phyloP scores from a whole-genome alignment of 1,140 invertebrate genomes.

The Chrysopa pallens region DNA sequence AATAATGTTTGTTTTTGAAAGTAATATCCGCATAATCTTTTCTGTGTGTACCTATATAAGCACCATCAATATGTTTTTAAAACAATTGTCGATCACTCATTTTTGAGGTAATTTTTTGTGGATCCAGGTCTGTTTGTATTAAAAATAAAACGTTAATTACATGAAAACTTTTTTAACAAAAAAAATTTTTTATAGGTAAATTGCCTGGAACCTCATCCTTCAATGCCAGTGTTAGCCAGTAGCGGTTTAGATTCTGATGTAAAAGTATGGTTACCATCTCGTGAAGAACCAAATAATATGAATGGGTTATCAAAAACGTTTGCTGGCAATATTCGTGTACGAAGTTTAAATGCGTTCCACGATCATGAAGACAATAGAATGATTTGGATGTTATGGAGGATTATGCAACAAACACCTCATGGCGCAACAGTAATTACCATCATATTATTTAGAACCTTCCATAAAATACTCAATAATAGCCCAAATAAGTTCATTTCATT shows the following conservation, averaged over 20 bases:
- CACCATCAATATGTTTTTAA: too few relatives aligned
- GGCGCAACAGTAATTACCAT: neutral
- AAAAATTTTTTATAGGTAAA: conserved; percentile 62
- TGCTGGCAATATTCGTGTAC: neutral
- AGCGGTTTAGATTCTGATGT: conserved; percentile 82
- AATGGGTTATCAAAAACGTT: conserved; percentile 29
- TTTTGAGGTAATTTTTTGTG: too few relatives aligned
- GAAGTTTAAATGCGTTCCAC: neutral
- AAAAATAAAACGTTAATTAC: too few relatives aligned
- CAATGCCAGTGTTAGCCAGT: conserved; percentile 71
- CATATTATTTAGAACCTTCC: too few relatives aligned
- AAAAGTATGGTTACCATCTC: conserved; percentile 81
- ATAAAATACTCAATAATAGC: too few relatives aligned
- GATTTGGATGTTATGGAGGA: neutral
- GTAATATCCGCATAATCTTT: too few relatives aligned
- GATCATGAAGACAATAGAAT: neutral
- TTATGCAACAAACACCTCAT: neutral
- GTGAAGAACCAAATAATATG: conserved; percentile 33
- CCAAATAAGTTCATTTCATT: too few relatives aligned
- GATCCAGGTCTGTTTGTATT: too few relatives aligned
- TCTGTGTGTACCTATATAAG: too few relatives aligned
- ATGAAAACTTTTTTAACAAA: too few relatives aligned
- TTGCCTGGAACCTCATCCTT: conserved; percentile 78
- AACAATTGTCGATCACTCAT: too few relatives aligned
- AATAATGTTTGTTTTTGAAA: too few relatives aligned